Percentiles rank a stretch among this genome's conserved stretches.
These are phyloP conservation scores for Vireo griseus DNA, from an alignment of 2,797 vertebrate genomes.

Conservation along the genomic window DNA sequence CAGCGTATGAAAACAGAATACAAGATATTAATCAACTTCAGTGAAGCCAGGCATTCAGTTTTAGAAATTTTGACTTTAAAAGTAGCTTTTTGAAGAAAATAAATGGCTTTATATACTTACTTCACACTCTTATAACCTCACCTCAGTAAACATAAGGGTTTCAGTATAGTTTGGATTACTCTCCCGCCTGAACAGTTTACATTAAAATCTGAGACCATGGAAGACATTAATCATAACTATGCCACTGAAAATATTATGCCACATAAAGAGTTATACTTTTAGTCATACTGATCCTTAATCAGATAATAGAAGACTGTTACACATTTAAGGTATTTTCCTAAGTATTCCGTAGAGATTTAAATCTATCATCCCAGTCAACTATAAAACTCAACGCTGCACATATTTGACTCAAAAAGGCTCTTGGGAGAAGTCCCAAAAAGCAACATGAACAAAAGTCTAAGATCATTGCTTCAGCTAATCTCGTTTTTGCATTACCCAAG, in stretches of 20 bases:
- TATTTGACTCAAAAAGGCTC: background rate
- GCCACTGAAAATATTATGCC: background rate
- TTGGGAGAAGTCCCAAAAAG: background rate
- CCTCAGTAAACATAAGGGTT: background rate
- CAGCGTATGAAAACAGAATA: background rate
- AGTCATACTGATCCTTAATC: background rate
- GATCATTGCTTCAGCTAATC: background rate
- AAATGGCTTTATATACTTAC: background rate
- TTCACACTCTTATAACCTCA: background rate
- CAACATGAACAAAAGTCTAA: background rate
- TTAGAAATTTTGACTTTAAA: background rate
- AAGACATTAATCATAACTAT: background rate
- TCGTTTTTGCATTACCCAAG: background rate
- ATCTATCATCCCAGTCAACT: background rate
- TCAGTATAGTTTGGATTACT: background rate
- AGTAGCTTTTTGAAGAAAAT: background rate
- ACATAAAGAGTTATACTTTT: background rate
- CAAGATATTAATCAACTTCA: background rate
- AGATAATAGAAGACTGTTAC: background rate
- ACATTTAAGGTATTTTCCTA: background rate
- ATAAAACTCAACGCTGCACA: background rate
- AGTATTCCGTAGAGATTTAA: background rate
- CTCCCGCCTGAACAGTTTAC: background rate
- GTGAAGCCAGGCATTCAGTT: background rate
- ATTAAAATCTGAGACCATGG: background rate